Base-by-base conservation (phyloP, 2,113 vertebrate genomes). In the Oncorhynchus mykiss region DNA sequence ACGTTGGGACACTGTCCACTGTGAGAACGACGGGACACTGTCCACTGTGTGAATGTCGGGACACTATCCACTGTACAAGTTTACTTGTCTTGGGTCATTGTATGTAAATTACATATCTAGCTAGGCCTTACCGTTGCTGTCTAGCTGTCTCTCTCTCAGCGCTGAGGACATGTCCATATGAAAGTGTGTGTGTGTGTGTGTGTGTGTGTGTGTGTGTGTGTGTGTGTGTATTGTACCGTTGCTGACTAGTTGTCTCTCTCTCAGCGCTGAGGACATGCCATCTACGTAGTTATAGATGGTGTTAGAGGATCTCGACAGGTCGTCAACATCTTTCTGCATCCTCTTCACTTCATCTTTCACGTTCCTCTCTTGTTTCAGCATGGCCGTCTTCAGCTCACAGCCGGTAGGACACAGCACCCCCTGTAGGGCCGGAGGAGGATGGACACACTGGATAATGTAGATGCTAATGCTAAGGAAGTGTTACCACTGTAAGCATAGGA, bases 141-240 rank as follows among this genome's bases (percentile, higher is more conserved):
- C 82, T 16, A 86, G 89, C 82, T 96, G 93, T 29, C 4, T 29
- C 29, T 2, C 88, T 91, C 75, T 93, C 77, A 69, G 67, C 1
- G 12, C 20, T 1, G 3, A 0, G 31, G 67, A 69, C 31, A 69
- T 20, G 34, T 29, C 29, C 29, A 29, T 29, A 29, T 4, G 4
- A 29, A 29, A 4, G 27, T 29, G 27, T 29, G 27, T 29, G 27
- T 29, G 27, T 29, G n/a, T n/a, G n/a, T n/a, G n/a, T n/a, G n/a
- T n/a, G n/a, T n/a, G n/a, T n/a, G n/a, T n/a, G 31, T 31, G 31
- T 1, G 57, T 20, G 31, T 6, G 31, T 34, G 31, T 34, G 31
- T 34, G 5, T 6, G 57, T n/a, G 20, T 7, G 20, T n/a, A 22
- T 60, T 31, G 48, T 39, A 68, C 67, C 67, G 1, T 68, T 39